Base-by-base conservation (phyloP, 2,113 vertebrate genomes). In the Promerops cafer region DNA sequence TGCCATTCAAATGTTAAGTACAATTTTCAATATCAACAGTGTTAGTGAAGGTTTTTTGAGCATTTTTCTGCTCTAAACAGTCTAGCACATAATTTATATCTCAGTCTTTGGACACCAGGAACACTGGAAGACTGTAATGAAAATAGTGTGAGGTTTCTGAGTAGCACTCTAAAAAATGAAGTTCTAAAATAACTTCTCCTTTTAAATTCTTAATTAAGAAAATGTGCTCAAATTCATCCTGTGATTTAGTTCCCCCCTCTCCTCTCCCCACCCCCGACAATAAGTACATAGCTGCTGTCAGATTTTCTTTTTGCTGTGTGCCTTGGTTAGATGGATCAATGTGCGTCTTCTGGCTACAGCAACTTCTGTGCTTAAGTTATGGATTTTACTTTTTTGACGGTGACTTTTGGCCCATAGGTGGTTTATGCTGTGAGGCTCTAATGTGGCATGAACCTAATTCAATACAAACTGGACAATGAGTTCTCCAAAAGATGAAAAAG, bases 131-230 rank as follows among this genome's bases (percentile, higher is more conserved):
- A 45, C 30, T 19, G 14, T 23, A 80, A 57, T 81, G 35, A 66
- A 79, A 80, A 54, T 47, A 72, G 13, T 4, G 4, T 50, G 40
- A 66, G 8, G 8, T 60, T 61, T 83, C 54, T 92, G 19, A 93
- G 44, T 70, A 83, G 72, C 54, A 80, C 64, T 94, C 37, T 83
- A 57, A 83, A 72, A 85, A 88, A 86, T 77, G 16, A 90, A 83
- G 13, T 72, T 85, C 21, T 89, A 39, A 83, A 88, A 70, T 50
- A 33, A 57, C 21, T 78, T 92, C 33, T 64, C 7, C 7, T 70
- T 81, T 94, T 42, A 50, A 69, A 61, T 90, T 85, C 23, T 52
- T 83, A 86, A 61, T 88, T 80, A 92, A 66, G 71, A 81, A 92
- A 83, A 90, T 89, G 75, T 42, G 16, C 39, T 91, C 45, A 53